Conservation (phyloP, 2,888 invertebrate species). For the Drosophila borborema region DNA sequence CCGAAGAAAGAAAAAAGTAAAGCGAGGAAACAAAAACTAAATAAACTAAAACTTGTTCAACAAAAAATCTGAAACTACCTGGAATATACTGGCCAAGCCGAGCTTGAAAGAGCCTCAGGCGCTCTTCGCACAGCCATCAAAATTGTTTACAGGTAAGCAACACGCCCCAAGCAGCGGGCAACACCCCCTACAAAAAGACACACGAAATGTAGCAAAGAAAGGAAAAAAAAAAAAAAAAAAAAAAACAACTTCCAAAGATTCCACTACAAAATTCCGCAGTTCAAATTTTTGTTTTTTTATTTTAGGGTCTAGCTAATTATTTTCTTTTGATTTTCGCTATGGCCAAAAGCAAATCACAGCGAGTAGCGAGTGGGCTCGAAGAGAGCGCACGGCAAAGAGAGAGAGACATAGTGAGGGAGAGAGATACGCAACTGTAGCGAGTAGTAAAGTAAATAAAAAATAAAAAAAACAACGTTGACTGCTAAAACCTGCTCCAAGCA, state of each 20-base stretch:
- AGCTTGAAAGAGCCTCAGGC: slow-evolving; percentile 71
- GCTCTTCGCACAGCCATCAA: slow-evolving; percentile 61
- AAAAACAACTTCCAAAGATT: slow-evolving; percentile 42
- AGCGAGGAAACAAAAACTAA: slow-evolving; percentile 18
- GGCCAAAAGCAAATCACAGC: slow-evolving; percentile 73
- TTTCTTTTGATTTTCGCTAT: slow-evolving; percentile 68
- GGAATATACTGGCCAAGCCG: slow-evolving; percentile 67
- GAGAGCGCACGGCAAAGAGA: slow-evolving; percentile 26
- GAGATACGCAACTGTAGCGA: slow-evolving; percentile 24
- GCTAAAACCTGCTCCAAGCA: slow-evolving; percentile 61
- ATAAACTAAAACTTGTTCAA: slow-evolving; percentile 54
- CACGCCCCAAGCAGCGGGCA: slow-evolving; percentile 46
- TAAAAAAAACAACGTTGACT: slow-evolving; percentile 26
- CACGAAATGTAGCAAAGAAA: slow-evolving; percentile 22
- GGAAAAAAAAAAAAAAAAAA: neutral
- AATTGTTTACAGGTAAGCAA: slow-evolving; percentile 69
- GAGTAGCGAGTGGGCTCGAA: slow-evolving; percentile 54
- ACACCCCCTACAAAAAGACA: slow-evolving; percentile 55
- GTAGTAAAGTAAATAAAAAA: slow-evolving; percentile 59
- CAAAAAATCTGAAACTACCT: slow-evolving; percentile 33
- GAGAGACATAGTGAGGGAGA: neutral
- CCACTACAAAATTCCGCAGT: slow-evolving; percentile 61
- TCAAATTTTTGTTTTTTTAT: slow-evolving; percentile 31
- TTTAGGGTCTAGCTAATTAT: slow-evolving; percentile 73
- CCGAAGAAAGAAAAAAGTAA: slow-evolving; percentile 13